These are phyloP conservation scores for Pluvianellus socialis DNA, from an alignment of 2,113 vertebrate species.

Conservation along the genomic window DNA sequence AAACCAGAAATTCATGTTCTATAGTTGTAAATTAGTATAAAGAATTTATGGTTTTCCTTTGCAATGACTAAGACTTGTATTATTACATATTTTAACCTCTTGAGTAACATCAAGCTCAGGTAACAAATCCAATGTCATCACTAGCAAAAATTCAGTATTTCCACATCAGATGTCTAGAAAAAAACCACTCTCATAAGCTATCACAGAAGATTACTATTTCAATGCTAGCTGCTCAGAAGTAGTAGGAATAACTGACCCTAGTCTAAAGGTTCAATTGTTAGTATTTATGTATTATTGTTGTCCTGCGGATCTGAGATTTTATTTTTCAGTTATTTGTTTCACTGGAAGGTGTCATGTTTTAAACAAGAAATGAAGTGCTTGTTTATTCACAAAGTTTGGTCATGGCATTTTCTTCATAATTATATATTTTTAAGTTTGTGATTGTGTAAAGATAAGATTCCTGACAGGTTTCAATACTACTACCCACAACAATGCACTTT, in stretches of 20 bases:
- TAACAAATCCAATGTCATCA: not conserved
- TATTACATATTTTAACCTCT: not conserved
- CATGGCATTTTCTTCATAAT: not conserved
- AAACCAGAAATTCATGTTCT: not conserved
- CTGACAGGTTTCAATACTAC: not conserved
- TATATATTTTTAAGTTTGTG: not conserved
- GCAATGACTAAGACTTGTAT: not conserved
- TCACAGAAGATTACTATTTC: not conserved
- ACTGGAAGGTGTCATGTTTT: not conserved
- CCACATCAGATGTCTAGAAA: not conserved
- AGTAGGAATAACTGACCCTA: not conserved
- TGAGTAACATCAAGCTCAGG: not conserved
- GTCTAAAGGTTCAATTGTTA: not conserved
- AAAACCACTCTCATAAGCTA: not conserved
- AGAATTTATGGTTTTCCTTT: not conserved
- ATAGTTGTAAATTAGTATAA: not conserved
- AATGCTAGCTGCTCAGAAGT: not conserved
- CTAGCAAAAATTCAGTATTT: not conserved
- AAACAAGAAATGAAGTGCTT: not conserved
- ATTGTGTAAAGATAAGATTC: not conserved
- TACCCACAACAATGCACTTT: not conserved
- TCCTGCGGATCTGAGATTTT: not conserved
- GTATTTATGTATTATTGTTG: not conserved
- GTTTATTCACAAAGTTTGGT: not conserved
- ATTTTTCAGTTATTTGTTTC: not conserved